phyloP scores from a whole-genome alignment of 2,888 invertebrate genomes.

The Lithosia quadra region DNA sequence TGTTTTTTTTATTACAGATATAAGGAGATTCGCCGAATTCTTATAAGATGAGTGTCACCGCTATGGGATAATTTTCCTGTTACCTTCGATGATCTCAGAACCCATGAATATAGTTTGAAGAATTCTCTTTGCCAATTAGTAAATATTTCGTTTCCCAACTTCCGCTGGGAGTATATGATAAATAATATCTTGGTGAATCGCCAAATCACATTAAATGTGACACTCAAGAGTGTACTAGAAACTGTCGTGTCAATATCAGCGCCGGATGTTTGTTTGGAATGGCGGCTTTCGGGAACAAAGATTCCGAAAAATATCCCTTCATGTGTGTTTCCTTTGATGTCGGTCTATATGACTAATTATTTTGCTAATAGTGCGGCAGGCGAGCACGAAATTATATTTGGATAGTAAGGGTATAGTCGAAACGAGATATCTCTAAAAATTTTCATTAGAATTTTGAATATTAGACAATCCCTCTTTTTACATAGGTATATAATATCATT shows the following conservation, averaged over 20 bases:
- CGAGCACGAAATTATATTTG: too few relatives aligned
- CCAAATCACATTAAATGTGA: slow-evolving; percentile 61
- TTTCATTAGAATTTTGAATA: not conserved
- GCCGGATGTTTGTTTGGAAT: slow-evolving; percentile 55
- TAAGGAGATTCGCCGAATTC: slow-evolving; percentile 29
- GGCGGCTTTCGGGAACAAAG: slow-evolving; percentile 24
- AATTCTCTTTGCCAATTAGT: slow-evolving; percentile 54
- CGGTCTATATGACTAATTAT: slow-evolving; percentile 30
- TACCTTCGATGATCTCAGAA: slow-evolving; percentile 47
- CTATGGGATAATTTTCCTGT: slow-evolving; percentile 39
- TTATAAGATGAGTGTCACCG: slow-evolving; percentile 32
- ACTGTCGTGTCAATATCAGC: slow-evolving; percentile 35
- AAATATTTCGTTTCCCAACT: slow-evolving; percentile 62
- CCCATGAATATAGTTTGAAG: slow-evolving; percentile 48
- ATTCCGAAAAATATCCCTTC: slow-evolving; percentile 29
- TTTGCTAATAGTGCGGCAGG: slow-evolving; percentile 11
- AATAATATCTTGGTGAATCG: slow-evolving; percentile 61
- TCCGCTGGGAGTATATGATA: slow-evolving; percentile 57
- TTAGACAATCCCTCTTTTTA: too few relatives aligned
- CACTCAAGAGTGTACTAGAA: slow-evolving; percentile 44
- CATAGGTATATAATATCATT: too few relatives aligned
- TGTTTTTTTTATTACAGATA: slow-evolving; percentile 8
- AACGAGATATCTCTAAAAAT: not conserved
- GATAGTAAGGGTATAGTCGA: too few relatives aligned
- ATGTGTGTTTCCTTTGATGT: slow-evolving; percentile 42